Base-by-base conservation (phyloP, 2,797 vertebrate species). In the Molossus alvarezi region DNA sequence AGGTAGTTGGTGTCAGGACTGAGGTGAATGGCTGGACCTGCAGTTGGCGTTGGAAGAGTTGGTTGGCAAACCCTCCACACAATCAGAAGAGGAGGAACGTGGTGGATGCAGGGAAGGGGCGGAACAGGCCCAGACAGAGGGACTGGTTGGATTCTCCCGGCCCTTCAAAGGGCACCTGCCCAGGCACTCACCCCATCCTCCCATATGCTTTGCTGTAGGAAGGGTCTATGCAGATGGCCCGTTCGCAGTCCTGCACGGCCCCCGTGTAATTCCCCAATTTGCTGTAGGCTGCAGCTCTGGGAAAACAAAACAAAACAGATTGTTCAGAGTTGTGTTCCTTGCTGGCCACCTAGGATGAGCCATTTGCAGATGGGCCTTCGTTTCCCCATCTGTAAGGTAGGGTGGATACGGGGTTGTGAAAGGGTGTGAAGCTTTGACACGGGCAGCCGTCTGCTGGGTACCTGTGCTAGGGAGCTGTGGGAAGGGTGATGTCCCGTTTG, bases 151-250 rank as follows among this genome's bases (percentile, higher is more conserved):
- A 18, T 12, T n/a, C 48, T 53, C 33, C 51, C 3, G 9, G 25
- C 15, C 37, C 3, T 33, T 13, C 18, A 18, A 9, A 2, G 8
- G 21, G 15, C 17, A 1, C 69, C 69, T 3, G 2, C 37, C 27
- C 57, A 45, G 17, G 4, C 6, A 41, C 98, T 97, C 96, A 99
- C 99, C 99, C 99, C 99, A 99, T 99, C 80, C 99, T 98, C 86
- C 99, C 99, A 0, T 99, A 99, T 17, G 99, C 99, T 98, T 99
- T 99, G 98, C 99, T 99, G 98, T 99, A 99, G 98, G 98, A 98
- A 0, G 99, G 99, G 97, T 99, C 99, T 10, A 99, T 99, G 97
- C 98, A 96, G 87, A 99, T 99, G 92, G 99, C 99, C 41, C 98
- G 98, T 93, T 99, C 99, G 33, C 99, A 99, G 98, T 99, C 99